Conservation (phyloP, 2,113 vertebrate genomes). For the Smithornis capensis region DNA sequence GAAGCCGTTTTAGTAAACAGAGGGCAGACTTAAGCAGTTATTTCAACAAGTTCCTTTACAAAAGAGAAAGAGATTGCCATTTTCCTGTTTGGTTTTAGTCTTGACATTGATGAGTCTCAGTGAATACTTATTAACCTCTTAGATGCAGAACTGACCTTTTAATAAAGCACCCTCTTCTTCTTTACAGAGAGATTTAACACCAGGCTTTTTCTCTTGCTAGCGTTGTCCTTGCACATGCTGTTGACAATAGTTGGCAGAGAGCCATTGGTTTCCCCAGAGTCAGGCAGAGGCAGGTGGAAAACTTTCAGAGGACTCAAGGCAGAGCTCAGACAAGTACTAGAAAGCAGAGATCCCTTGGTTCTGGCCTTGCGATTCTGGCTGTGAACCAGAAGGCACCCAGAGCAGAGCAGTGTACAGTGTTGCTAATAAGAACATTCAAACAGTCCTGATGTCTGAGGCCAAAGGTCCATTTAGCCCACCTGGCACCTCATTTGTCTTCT, state of each 20-base stretch:
- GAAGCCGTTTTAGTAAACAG: conserved; percentile 65
- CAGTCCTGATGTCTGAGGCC: background rate
- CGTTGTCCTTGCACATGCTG: background rate
- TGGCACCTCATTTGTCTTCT: background rate
- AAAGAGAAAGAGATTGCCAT: conserved; percentile 53
- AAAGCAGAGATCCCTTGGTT: background rate
- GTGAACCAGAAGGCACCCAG: background rate
- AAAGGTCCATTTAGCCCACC: background rate
- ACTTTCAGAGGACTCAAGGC: background rate
- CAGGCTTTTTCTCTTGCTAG: background rate
- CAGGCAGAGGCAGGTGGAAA: background rate
- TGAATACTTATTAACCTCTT: conserved; percentile 53
- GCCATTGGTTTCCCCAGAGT: background rate
- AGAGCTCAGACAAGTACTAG: background rate
- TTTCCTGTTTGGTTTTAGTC: conserved; percentile 62
- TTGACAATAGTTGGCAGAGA: background rate
- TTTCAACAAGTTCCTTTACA: conserved; percentile 64
- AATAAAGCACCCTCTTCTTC: background rate
- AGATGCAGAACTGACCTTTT: conserved; percentile 4
- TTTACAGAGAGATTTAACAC: background rate
- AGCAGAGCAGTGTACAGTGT: background rate
- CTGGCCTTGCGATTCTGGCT: background rate
- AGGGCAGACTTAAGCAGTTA: conserved; percentile 59
- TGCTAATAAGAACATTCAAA: background rate
- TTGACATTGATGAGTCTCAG: conserved; percentile 9